Evolutionary conservation across 2,113 vertebrate species (phyloP), one percentile per base, ranked within the genome.

Genomic region (Chrysemys picta): DNA sequence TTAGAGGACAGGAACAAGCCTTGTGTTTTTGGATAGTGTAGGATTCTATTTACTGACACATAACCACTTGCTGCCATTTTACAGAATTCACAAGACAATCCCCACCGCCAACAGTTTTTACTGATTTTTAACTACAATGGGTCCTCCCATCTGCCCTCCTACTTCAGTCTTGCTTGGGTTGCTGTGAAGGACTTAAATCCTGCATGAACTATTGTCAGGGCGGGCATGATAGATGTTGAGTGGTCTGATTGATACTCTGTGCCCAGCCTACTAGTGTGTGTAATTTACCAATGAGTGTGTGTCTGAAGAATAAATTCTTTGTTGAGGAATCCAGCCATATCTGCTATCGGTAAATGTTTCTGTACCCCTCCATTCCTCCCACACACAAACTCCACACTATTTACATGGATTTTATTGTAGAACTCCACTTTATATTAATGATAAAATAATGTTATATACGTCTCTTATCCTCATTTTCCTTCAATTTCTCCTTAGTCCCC

Each of bases 1-100:
- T 87, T 84, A 83, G 78, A 89, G 90, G 52, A 17, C 35, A 94
- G 35, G 38, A 95, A 85, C 24, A 94, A 92, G 16, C 16, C 16
- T 57, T 45, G 88, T 82, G 35, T 13, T 11, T 89, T 91, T 84
- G 42, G 80, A 29, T 21, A 29, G 17, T 53, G 21, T 25, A 82
- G 65, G 49, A 88, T 94, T 94, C 94, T 87, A 57, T 62, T 88
- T 62, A 21, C 57, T 82, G 56, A 12, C 29, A 85, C 53, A 10
- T 16, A 53, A 82, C 62, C 54, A 45, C 21, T 52, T 85, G 29
- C 17, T 91, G 52, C 82, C 31, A 87, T 91, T 93, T 90, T 42
- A 25, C 88, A 96, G 82, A 56, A 88, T 56, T 84, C 1, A 49
- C 84, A 82, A 93, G 89, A 27, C 35, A n/a, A 14, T 49, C 94